Conservation (phyloP, 2,113 vertebrate species). For the Elachura formosa region DNA sequence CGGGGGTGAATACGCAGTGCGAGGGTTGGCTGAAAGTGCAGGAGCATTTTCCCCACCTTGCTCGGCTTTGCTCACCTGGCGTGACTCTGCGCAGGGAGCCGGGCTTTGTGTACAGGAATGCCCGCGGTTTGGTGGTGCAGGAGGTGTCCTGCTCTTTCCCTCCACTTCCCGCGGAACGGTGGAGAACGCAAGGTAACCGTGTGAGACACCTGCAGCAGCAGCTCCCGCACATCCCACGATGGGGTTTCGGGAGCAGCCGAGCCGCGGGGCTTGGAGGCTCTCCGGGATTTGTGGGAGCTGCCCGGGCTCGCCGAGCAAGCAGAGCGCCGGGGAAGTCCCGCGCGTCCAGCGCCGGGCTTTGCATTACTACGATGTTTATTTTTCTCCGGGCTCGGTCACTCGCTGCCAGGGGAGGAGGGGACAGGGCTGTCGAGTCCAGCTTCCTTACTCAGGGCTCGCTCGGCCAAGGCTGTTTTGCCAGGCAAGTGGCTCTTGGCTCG, state of each 20-base stretch:
- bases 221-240: not conserved
- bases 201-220: not conserved
- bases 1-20: fast-evolving
- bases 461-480: not conserved
- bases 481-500: not conserved
- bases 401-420: not conserved
- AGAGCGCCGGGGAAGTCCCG: not conserved
- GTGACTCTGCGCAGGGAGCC: too few species aligned
- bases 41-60: not conserved
- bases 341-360: not conserved
- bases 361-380: not conserved
- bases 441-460: not conserved
- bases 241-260: not conserved
- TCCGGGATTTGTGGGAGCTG: not conserved
- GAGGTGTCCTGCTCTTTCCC: not conserved
- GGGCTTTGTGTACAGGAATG: too few species aligned
- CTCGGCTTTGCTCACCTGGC: too few species aligned
- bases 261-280: not conserved
- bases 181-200: not conserved
- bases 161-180: not conserved
- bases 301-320: not conserved
- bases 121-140: fast-evolving
- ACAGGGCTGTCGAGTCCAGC: not conserved
- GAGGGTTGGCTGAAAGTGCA: not conserved
- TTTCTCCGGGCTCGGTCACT: not conserved